Evolutionary conservation across 2,888 invertebrate species (phyloP).

Genomic region (Agrochola lota): DNA sequence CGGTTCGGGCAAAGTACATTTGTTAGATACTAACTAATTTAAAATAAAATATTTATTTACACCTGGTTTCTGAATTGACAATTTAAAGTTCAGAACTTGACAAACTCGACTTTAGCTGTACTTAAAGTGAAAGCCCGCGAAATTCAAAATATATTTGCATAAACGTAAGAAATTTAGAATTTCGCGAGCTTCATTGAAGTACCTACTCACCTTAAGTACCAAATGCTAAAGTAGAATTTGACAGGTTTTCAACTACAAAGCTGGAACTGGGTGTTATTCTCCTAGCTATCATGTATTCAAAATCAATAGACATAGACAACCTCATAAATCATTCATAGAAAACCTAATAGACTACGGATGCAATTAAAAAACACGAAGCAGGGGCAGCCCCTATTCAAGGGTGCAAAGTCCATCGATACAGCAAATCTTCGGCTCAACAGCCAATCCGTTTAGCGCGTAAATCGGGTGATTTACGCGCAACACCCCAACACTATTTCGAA

Average conservation of each 20-base stretch:
- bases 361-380: conserved; percentile 43
- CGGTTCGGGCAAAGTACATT: too few species aligned
- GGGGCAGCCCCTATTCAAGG: conserved; percentile 49
- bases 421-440: conserved; percentile 79
- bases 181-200: too few species aligned
- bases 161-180: too few species aligned
- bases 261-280: not conserved
- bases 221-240: not conserved
- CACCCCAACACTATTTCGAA: conserved; percentile 75
- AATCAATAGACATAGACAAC: not conserved
- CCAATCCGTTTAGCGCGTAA: conserved; percentile 87
- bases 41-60: too few species aligned
- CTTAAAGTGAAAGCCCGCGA: too few species aligned
- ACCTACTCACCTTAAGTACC: too few species aligned
- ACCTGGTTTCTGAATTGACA: too few species aligned
- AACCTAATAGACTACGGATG: conserved; percentile 19
- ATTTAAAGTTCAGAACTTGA: too few species aligned
- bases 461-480: conserved; percentile 84
- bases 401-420: conserved; percentile 70
- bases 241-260: not conserved
- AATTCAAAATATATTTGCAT: too few species aligned
- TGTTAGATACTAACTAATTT: too few species aligned
- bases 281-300: not conserved
- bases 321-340: conserved; percentile 34
- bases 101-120: too few species aligned